Evolutionary conservation across 2,113 vertebrate genomes (phyloP), one percentile per base, ranked within the genome.

Genomic region (Motacilla tschutschensis): DNA sequence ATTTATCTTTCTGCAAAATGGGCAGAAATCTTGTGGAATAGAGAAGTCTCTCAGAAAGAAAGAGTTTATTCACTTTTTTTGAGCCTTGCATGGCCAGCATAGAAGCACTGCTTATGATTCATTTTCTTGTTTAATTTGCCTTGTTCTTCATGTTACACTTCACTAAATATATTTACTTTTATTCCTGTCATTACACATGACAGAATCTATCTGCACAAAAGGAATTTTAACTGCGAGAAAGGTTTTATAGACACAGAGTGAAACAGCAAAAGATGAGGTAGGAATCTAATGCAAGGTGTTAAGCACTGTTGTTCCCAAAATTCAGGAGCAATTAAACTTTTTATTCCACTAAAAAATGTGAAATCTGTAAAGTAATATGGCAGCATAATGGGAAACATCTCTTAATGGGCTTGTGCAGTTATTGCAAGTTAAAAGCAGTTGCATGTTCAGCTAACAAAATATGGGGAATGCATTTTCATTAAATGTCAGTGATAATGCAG

Each of bases 91-190:
- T 18, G 58, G 63, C 8, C 62, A 57, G 26, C 31, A 18, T 21
- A 79, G 78, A 75, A 83, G 17, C 35, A 24, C 25, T 18, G 28
- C 1, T 2, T 86, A 83, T 80, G 58, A 94, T 88, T 83, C 0
- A 81, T 91, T 83, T 91, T 85, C 83, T 51, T 80, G 60, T 89
- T 89, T 91, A 86, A 92, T 91, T 92, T 80, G 48, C 70, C 79
- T 91, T 90, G 83, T 88, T 90, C 86, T 83, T 93, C 74, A 40
- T 84, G 91, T 86, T 93, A 84, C 71, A 88, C 62, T 88, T 85
- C 86, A 86, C 81, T 91, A 88, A 90, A 81, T 83, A 90, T 81
- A 88, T 88, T 94, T 91, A 91, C 86, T 91, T 91, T 93, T 84
- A 86, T 90, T 88, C 62, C 71, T 88, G 48, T 74, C 63, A 88